These are phyloP conservation scores for Apantesis nais DNA, from an alignment of 2,888 invertebrate genomes.

Conservation along the genomic window DNA sequence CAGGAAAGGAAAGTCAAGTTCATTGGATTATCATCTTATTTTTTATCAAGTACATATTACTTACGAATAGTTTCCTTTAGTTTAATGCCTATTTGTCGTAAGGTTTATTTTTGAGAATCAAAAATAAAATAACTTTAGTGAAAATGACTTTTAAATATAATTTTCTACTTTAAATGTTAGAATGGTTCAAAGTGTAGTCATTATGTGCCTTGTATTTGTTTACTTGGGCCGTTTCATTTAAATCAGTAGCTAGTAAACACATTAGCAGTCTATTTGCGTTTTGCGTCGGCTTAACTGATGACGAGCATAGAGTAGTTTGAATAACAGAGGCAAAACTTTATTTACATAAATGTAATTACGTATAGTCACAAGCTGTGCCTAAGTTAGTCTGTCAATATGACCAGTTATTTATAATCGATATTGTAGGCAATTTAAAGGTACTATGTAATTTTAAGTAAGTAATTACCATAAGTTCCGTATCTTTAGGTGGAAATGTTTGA, in stretches of 20 bases:
- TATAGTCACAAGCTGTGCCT: too few relatives aligned
- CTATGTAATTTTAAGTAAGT: too few relatives aligned
- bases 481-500: neutral
- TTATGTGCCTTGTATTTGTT: constrained; percentile 29
- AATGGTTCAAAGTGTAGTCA: constrained; percentile 4
- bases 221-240: constrained; percentile 41
- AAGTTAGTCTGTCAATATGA: too few relatives aligned
- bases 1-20: too few relatives aligned
- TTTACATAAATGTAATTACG: too few relatives aligned
- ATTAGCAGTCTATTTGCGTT: constrained; percentile 64
- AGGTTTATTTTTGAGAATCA: neutral
- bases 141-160: neutral
- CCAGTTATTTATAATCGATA: neutral
- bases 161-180: constrained; percentile 5
- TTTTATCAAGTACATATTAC: too few relatives aligned
- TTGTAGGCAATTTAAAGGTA: neutral
- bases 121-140: neutral
- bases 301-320: constrained; percentile 49
- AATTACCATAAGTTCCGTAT: too few relatives aligned
- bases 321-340: constrained; percentile 17
- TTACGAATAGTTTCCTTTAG: neutral
- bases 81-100: neutral
- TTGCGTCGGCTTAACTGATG: constrained; percentile 59
- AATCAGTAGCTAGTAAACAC: constrained; percentile 52
- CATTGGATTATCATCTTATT: too few relatives aligned